Base-by-base conservation (phyloP, 2,888 invertebrate species). In the Zeuzera pyrina region DNA sequence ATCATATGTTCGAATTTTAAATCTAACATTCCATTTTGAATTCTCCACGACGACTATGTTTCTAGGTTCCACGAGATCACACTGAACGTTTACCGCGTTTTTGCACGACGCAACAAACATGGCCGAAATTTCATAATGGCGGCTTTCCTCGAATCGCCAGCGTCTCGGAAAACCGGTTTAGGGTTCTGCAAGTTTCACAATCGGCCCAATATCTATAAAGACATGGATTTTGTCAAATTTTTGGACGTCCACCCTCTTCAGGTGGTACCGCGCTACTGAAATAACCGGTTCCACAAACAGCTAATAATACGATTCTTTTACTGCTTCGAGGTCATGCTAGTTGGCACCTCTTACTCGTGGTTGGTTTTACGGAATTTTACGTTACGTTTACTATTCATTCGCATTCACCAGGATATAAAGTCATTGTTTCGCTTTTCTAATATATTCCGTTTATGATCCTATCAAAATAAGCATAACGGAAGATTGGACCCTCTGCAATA, bases 111-210 rank as follows among this genome's bases (percentile, higher is more conserved):
- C 59, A 62, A 65, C 66, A 62, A 74, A 74, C 61, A 77, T 76
- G 76, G 76, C 73, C 73, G 77, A 78, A 77, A 68, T 70, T 67
- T 61, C 57, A 60, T 67, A 58, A 73, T 73, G 73, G 72, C 60
- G 66, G 63, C 59, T 63, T 64, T 65, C 64, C 57, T 56, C 59
- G 63, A 58, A 57, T 47, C 12, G 15, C 33, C 13, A 15, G 25
- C 43, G 35, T 29, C 40, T 38, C 33, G 42, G 40, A 60, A 28
- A 32, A 71, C 76, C 70, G 73, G 76, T 74, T 71, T 62, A 45
- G 43, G 52, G 24, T 15, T 10, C 24, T n/a, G 51, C 48, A 52
- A 47, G 54, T 65, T 71, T 69, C 51, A 67, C 69, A 63, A 69
- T 52, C 44, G 43, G 48, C 47, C 57, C 52, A 56, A 52, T 51